phyloP scores from a whole-genome alignment of 2,113 vertebrate genomes.

The Malurus melanocephalus region DNA sequence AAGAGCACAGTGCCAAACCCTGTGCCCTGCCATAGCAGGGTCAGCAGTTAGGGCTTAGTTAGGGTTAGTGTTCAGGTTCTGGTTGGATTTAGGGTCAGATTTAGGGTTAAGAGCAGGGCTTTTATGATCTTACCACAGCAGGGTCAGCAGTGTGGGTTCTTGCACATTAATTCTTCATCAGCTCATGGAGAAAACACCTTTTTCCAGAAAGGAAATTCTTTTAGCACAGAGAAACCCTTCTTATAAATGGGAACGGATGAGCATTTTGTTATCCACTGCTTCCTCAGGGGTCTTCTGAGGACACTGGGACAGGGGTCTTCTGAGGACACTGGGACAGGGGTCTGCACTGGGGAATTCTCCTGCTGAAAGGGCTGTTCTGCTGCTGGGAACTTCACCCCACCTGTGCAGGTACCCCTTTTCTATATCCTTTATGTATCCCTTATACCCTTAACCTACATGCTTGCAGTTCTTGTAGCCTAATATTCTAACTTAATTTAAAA shows the following conservation, averaged over 20 bases:
- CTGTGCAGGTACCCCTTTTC: no score
- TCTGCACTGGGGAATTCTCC: background rate
- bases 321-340: background rate
- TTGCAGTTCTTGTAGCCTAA: no score
- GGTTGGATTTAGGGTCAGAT: background rate
- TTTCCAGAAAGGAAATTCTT: background rate
- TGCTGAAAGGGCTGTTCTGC: background rate
- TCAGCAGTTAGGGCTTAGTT: background rate
- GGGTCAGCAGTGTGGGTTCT: background rate
- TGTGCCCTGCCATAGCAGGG: background rate
- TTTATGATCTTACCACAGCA: no score
- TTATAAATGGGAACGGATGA: background rate
- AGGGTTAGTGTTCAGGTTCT: no score
- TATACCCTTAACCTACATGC: no score
- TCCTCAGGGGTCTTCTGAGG: background rate
- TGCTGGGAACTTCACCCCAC: background rate
- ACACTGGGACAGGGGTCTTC: background rate
- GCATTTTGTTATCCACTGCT: background rate
- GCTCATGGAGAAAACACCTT: background rate
- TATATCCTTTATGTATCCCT: no score
- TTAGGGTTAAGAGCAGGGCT: background rate
- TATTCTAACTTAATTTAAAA: no score
- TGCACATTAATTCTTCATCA: background rate
- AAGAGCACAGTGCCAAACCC: accelerated
- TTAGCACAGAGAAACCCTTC: background rate